phyloP scores from a whole-genome alignment of 2,113 vertebrate species.

The Planiliza haematocheilus region DNA sequence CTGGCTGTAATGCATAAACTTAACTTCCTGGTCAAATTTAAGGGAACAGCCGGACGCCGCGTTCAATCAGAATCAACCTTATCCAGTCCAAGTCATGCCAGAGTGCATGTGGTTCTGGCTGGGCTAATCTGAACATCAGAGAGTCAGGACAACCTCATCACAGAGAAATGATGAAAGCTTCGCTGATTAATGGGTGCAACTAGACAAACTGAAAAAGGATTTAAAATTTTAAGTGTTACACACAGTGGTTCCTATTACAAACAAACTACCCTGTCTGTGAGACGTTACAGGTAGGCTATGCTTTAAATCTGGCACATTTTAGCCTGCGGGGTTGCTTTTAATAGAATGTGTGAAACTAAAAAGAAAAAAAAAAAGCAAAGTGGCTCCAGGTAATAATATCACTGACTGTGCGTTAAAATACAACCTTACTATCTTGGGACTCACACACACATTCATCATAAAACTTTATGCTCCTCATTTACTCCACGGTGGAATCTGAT shows the following conservation, averaged over 20 bases:
- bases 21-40: neutral
- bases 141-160: neutral
- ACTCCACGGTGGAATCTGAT: constrained; percentile 8
- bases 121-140: constrained; percentile 21
- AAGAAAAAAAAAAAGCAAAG: too few species aligned
- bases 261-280: too few species aligned
- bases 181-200: neutral
- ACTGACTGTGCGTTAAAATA: neutral
- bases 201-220: too few species aligned
- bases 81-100: constrained; percentile 5
- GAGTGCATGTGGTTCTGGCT: neutral
- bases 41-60: too few species aligned
- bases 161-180: constrained; percentile 28
- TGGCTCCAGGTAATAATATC: neutral
- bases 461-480: neutral
- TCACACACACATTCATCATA: neutral
- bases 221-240: neutral
- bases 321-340: too few species aligned
- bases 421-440: neutral
- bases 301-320: too few species aligned
- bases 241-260: neutral
- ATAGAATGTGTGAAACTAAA: too few species aligned
- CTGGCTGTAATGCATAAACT: neutral
- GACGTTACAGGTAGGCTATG: too few species aligned
- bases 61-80: too few species aligned